Evolutionary conservation across 2,888 invertebrate species (phyloP), one percentile per base, ranked within the genome.

Genomic region (Silvanus unidentatus): DNA sequence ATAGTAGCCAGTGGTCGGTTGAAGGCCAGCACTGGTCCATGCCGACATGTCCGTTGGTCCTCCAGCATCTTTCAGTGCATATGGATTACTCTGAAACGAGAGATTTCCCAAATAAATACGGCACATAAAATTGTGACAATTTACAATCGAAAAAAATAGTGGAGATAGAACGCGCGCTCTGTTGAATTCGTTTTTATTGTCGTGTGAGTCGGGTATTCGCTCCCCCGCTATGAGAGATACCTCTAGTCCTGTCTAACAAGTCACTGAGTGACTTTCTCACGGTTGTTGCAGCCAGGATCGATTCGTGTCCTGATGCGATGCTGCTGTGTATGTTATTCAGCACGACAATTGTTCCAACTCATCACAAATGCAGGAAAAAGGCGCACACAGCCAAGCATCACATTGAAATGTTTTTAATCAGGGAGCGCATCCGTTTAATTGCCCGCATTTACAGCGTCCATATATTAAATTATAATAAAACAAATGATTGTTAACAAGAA

Each of bases 1-100:
- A 77, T 92, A 91, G 78, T 92, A 92, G 65, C 89, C 90, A 53
- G 90, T 87, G 55, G 91, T 88, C 68, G 92, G 88, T 74, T 92
- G 91, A 45, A 92, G 78, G 50, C 90, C 89, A 49, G 90, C 89
- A 53, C 89, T 88, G 61, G 91, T 89, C 92, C 92, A 92, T 62
- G 91, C 89, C 52, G 88, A 83, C 88, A 91, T 90, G 72, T 92
- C 92, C 43, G 88, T 83, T 64, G 86, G 80, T 52, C 79, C 77
- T 72, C 88, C 83, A 54, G 82, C 77, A 69, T 87, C 86, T 77
- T 92, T 92, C 73, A 92, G 75, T 60, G 84, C 88, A 74, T 91
- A 91, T 57, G 91, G 90, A 78, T 90, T 91, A 72, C 90, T 87
- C 91, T 91, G 81, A 55, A 84, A 84, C 62, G 4, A 32, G 13